Evolutionary conservation across 1,140 invertebrate genomes (phyloP).

Genomic region (Anoplolepis gracilipes): DNA sequence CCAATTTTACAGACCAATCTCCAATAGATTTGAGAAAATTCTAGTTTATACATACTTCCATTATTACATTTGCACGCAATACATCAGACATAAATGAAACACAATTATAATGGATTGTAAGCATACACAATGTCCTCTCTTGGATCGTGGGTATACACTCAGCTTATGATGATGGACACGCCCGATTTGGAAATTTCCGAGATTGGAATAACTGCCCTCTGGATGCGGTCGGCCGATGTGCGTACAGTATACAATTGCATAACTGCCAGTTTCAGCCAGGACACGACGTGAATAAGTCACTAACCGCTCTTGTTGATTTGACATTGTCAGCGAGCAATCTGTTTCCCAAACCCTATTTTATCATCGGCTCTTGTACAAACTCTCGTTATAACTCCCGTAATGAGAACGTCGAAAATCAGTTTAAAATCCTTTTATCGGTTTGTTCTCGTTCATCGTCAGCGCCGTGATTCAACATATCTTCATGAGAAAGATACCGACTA

Average conservation of each 20-base stretch:
- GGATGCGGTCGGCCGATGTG: slow-evolving; percentile 54
- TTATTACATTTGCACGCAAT: not conserved
- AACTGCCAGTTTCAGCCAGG: slow-evolving; percentile 75
- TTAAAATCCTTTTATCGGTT: slow-evolving; percentile 63
- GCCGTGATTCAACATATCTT: slow-evolving; percentile 54
- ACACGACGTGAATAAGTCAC: slow-evolving; percentile 75
- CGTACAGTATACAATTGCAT: slow-evolving; percentile 64
- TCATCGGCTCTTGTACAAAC: slow-evolving; percentile 48
- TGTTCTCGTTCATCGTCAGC: not conserved
- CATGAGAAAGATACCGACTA: slow-evolving; percentile 8
- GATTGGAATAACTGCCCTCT: slow-evolving; percentile 69
- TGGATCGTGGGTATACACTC: slow-evolving; percentile 7
- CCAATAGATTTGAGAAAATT: not conserved
- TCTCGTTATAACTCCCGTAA: slow-evolving; percentile 69
- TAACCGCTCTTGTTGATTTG: slow-evolving; percentile 72
- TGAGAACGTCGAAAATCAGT: slow-evolving; percentile 72
- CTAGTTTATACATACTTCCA: no score
- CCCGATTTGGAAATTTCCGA: slow-evolving; percentile 71
- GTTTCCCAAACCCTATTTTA: slow-evolving; percentile 8
- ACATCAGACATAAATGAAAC: not conserved
- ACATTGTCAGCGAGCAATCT: slow-evolving; percentile 73
- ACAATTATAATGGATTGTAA: not conserved
- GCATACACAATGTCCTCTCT: not conserved
- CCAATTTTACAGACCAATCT: not conserved
- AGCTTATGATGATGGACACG: slow-evolving; percentile 54